These are phyloP conservation scores for Rana temporaria DNA, from an alignment of 2,113 vertebrate species.

Conservation along the genomic window DNA sequence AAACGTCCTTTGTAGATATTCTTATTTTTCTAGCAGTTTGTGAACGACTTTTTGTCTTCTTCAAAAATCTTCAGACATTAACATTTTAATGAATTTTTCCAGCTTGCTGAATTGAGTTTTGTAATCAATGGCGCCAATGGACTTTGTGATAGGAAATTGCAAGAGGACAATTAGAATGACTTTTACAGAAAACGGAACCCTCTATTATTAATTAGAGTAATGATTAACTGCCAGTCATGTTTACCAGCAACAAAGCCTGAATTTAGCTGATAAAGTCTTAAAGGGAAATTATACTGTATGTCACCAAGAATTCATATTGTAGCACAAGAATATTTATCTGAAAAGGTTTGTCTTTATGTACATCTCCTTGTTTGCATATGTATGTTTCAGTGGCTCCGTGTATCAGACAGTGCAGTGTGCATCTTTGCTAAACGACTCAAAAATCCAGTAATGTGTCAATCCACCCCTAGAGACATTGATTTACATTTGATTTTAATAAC, in stretches of 20 bases:
- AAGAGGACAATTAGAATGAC: constrained; percentile 59
- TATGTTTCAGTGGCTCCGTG: no score
- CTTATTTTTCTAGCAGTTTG: constrained; percentile 5
- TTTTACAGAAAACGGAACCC: constrained; percentile 63
- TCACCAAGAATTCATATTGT: no score
- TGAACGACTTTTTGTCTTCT: constrained; percentile 35
- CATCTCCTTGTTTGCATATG: no score
- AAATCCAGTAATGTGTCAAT: no score
- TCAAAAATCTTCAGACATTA: constrained; percentile 56
- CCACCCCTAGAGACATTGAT: no score
- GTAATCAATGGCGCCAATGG: constrained; percentile 59
- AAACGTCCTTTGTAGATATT: constrained; percentile 7
- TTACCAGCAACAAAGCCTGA: constrained; percentile 57
- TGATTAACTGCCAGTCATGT: constrained; percentile 60
- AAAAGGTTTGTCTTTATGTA: no score
- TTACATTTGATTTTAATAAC: no score
- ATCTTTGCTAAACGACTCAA: no score
- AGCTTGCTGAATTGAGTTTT: constrained; percentile 62
- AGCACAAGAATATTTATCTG: no score
- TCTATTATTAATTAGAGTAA: constrained; percentile 63
- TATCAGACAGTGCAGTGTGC: no score
- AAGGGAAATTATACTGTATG: neutral
- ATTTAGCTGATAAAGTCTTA: constrained; percentile 40
- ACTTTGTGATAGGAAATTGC: constrained; percentile 57
- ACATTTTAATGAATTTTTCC: constrained; percentile 59